Conservation (phyloP, 2,888 invertebrate genomes). For the Eupsilia transversa region DNA sequence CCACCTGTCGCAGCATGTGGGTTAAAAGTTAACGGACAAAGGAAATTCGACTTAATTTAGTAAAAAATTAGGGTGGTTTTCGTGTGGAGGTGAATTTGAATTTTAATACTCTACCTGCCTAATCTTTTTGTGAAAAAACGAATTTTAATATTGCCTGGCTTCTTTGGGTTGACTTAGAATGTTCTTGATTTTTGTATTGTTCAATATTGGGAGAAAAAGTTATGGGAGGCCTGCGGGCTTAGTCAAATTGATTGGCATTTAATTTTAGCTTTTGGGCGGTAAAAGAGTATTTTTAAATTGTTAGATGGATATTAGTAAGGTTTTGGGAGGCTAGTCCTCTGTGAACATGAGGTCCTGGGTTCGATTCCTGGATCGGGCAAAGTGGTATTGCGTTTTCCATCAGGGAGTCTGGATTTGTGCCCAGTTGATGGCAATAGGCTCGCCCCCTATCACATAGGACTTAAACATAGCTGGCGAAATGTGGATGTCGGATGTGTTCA, state of each 20-base stretch:
- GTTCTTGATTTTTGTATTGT: conserved; percentile 37
- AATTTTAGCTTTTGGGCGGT: not conserved
- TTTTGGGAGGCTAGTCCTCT: no score
- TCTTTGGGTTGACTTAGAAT: conserved; percentile 20
- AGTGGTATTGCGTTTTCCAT: no score
- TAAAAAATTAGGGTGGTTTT: not conserved
- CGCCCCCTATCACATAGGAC: not conserved
- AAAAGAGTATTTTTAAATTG: not conserved
- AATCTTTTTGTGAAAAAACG: conserved; percentile 56
- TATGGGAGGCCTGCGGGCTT: not conserved
- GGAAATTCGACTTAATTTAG: not conserved
- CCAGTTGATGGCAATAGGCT: no score
- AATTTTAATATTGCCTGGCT: conserved; percentile 61
- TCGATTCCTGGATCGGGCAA: no score
- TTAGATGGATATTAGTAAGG: not conserved
- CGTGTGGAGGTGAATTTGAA: conserved; percentile 2
- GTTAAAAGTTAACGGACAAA: conserved; percentile 26
- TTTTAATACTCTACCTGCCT: conserved; percentile 61
- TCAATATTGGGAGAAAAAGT: conserved; percentile 33
- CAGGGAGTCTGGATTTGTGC: no score
- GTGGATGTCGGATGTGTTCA: not conserved
- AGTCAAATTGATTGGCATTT: conserved; percentile 18
- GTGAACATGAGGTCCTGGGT: no score
- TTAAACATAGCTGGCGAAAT: not conserved
- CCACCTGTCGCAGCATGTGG: conserved; percentile 66